Evolutionary conservation across 1,140 invertebrate species (phyloP).

Genomic region (Neodiprion lecontei): DNA sequence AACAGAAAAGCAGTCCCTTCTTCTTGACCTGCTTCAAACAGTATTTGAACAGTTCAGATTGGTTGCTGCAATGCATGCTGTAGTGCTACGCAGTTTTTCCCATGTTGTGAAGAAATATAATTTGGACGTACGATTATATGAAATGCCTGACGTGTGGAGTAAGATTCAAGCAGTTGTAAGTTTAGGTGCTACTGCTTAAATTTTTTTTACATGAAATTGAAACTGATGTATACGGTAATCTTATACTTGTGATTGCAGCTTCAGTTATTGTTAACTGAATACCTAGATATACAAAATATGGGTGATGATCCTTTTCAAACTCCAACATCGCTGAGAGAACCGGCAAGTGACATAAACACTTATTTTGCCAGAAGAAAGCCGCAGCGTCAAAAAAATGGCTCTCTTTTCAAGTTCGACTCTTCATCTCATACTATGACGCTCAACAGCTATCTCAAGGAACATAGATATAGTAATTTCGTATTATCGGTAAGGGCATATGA

Average conservation of each 20-base stretch:
- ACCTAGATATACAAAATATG: constrained; percentile 81
- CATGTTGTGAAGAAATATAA: constrained; percentile 65
- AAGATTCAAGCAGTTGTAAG: constrained; percentile 87
- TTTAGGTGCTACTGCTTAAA: constrained; percentile 30
- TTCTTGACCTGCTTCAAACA: constrained; percentile 68
- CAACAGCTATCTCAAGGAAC: constrained; percentile 72
- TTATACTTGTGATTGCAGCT: constrained; percentile 65
- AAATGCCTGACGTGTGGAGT: constrained; percentile 86
- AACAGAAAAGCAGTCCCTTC: constrained; percentile 38
- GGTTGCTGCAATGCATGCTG: constrained; percentile 73
- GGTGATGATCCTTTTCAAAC: constrained; percentile 67
- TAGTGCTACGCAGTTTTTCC: constrained; percentile 69
- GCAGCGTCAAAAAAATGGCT: constrained; percentile 67
- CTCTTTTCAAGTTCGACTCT: constrained; percentile 81
- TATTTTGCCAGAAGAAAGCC: constrained; percentile 74
- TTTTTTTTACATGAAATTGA: neutral
- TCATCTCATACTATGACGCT: constrained; percentile 77
- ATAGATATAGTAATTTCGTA: constrained; percentile 47
- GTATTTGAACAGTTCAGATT: constrained; percentile 79
- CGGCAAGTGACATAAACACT: constrained; percentile 67
- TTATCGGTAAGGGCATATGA: constrained; percentile 36
- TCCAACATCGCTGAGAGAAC: constrained; percentile 65
- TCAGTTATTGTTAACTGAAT: constrained; percentile 80
- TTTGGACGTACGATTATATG: constrained; percentile 69
- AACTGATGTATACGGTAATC: constrained; percentile 6